Evolutionary conservation across 2,888 invertebrate genomes (phyloP).

Genomic region (Brenthis hecate): DNA sequence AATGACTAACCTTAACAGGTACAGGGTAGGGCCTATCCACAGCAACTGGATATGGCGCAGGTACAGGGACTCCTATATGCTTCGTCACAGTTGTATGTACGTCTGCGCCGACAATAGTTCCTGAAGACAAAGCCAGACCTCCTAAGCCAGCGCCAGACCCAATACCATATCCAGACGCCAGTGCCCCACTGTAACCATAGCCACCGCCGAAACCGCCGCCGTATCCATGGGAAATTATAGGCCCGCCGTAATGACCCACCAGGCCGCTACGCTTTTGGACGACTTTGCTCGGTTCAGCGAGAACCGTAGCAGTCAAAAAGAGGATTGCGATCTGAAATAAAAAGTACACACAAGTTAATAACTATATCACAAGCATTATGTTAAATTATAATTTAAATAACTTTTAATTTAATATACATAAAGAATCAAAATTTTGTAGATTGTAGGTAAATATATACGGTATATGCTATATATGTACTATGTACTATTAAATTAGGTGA

Average conservation of each 20-base stretch:
- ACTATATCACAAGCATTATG: background rate
- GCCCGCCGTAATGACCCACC: conserved; percentile 63
- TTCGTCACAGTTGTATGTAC: conserved; percentile 78
- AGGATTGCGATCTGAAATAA: conserved; percentile 65
- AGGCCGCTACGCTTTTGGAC: conserved; percentile 73
- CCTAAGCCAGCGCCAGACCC: conserved; percentile 29
- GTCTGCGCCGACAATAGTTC: conserved; percentile 68
- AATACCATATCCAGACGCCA: conserved; percentile 33
- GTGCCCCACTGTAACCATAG: conserved; percentile 26
- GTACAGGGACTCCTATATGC: conserved; percentile 75
- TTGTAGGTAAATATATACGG: no score
- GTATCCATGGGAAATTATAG: conserved; percentile 44
- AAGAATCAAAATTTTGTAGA: no score
- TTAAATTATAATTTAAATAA: background rate
- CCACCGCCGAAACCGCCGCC: conserved; percentile 44
- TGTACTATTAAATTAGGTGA: no score
- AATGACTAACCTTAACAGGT: conserved; percentile 62
- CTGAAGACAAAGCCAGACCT: conserved; percentile 29
- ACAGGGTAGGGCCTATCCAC: conserved; percentile 76
- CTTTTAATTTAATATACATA: no score
- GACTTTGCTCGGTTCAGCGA: conserved; percentile 73
- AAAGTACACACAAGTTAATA: background rate
- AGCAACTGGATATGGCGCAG: conserved; percentile 75
- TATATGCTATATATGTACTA: no score
- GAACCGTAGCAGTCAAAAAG: conserved; percentile 63